Evolutionary conservation across 2,888 invertebrate species (phyloP).

Genomic region (Campopleginae sp.): DNA sequence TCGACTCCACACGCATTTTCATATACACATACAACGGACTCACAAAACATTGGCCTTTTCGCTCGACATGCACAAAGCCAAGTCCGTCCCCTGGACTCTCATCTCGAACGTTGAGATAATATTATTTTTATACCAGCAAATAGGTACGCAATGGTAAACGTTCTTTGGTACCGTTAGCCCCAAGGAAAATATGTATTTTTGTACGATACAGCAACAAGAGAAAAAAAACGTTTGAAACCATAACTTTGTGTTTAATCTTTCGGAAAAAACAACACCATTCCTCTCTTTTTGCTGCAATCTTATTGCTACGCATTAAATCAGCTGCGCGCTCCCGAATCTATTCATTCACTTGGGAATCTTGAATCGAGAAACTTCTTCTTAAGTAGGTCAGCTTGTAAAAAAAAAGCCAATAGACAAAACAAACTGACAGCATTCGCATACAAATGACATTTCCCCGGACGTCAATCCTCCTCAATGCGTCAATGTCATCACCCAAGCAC

Average conservation of each 20-base stretch:
- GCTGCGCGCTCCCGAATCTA: neutral
- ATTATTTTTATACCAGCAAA: constrained; percentile 64
- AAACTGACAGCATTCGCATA: constrained; percentile 41
- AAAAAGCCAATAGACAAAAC: constrained; percentile 17
- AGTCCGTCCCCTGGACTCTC: constrained; percentile 52
- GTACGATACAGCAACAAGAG: constrained; percentile 67
- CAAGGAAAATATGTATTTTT: constrained; percentile 69
- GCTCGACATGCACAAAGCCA: constrained; percentile 42
- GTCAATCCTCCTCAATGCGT: constrained; percentile 22
- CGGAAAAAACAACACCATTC: neutral
- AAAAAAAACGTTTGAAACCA: constrained; percentile 51
- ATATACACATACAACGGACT: constrained; percentile 29
- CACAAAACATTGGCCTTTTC: constrained; percentile 36
- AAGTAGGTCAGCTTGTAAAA: constrained; percentile 41
- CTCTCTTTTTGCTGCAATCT: neutral
- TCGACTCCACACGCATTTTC: constrained; percentile 10
- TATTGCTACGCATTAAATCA: neutral
- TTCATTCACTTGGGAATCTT: constrained; percentile 20
- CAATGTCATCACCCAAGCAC: constrained; percentile 42
- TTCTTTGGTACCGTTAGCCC: constrained; percentile 61
- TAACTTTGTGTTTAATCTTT: constrained; percentile 27
- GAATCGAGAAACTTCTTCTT: constrained; percentile 28
- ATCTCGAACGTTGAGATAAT: constrained; percentile 62
- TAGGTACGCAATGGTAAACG: constrained; percentile 56
- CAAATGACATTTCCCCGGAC: constrained; percentile 37